phyloP scores from a whole-genome alignment of 2,888 invertebrate species.

The Parochlus steinenii region DNA sequence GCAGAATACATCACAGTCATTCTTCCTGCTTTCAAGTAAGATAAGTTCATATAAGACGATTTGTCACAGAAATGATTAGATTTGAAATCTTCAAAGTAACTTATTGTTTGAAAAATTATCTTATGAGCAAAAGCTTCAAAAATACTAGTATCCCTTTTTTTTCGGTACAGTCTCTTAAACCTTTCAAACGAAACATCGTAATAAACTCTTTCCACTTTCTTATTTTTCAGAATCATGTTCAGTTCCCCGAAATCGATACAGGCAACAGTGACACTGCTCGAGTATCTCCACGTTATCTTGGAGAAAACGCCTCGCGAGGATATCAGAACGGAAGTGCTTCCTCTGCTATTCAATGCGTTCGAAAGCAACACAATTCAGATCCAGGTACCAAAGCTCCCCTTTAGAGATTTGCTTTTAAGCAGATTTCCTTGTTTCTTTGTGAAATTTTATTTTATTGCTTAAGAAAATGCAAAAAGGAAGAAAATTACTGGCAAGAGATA shows the following conservation, averaged over 20 bases:
- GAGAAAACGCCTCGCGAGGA: constrained; percentile 72
- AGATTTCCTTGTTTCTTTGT: not conserved
- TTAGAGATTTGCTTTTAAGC: too few species aligned
- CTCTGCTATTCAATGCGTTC: constrained; percentile 70
- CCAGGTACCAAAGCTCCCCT: too few species aligned
- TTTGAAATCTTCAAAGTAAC: too few species aligned
- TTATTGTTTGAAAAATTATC: too few species aligned
- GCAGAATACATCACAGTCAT: constrained; percentile 70
- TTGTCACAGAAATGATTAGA: too few species aligned
- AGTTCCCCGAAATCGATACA: constrained; percentile 63
- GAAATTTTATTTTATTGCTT: not conserved
- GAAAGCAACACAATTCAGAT: constrained; percentile 80
- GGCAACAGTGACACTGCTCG: constrained; percentile 74
- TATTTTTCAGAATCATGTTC: constrained; percentile 45
- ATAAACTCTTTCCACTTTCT: constrained; percentile 10
- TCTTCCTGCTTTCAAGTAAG: constrained; percentile 71
- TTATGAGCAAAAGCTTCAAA: too few species aligned
- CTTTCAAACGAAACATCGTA: constrained; percentile 14
- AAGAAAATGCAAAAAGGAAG: not conserved
- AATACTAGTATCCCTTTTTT: constrained; percentile 6
- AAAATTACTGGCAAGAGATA: not conserved
- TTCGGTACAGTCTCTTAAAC: not conserved
- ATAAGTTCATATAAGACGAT: constrained; percentile 3
- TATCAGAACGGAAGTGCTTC: constrained; percentile 64
- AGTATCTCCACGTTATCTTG: constrained; percentile 76